Percentiles rank a stretch among this genome's conserved stretches.
These are phyloP conservation scores for Leptura quadrifasciata DNA, from an alignment of 2,888 invertebrate species.

Conservation along the genomic window DNA sequence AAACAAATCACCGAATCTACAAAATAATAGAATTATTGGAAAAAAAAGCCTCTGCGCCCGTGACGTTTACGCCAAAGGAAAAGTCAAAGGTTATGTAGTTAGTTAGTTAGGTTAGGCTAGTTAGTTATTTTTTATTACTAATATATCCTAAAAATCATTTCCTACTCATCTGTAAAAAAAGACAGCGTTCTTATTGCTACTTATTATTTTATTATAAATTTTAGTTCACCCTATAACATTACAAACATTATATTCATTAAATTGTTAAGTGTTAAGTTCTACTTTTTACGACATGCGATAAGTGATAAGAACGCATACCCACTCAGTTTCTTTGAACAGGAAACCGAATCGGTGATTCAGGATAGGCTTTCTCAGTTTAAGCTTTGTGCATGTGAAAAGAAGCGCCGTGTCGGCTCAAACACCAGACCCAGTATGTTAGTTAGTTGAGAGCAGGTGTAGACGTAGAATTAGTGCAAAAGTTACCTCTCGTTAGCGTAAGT, in stretches of 20 bases:
- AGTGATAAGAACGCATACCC: slow-evolving; percentile 36
- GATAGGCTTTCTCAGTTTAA: slow-evolving; percentile 38
- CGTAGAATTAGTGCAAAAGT: slow-evolving; percentile 42
- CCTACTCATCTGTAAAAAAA: too few species aligned
- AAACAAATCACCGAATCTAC: too few species aligned
- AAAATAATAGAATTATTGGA: too few species aligned
- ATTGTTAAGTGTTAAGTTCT: slow-evolving; percentile 11
- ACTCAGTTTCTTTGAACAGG: slow-evolving; percentile 48
- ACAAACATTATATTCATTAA: not conserved
- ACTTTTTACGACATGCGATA: slow-evolving; percentile 23
- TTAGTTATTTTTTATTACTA: too few species aligned
- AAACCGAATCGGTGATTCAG: slow-evolving; percentile 47
- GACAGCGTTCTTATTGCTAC: too few species aligned
- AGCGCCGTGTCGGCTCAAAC: slow-evolving; percentile 21
- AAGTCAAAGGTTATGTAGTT: too few species aligned
- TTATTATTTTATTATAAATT: not conserved
- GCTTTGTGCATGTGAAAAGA: slow-evolving; percentile 20
- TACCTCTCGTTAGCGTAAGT: slow-evolving; percentile 16
- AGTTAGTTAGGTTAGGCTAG: too few species aligned
- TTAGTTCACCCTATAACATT: not conserved
- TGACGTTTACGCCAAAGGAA: too few species aligned
- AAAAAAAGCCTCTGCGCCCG: too few species aligned
- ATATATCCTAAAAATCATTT: too few species aligned
- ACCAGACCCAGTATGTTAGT: slow-evolving; percentile 12
- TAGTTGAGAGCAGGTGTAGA: slow-evolving; percentile 43